Conservation (phyloP, 2,888 invertebrate genomes). For the Ennomos quercinarius region DNA sequence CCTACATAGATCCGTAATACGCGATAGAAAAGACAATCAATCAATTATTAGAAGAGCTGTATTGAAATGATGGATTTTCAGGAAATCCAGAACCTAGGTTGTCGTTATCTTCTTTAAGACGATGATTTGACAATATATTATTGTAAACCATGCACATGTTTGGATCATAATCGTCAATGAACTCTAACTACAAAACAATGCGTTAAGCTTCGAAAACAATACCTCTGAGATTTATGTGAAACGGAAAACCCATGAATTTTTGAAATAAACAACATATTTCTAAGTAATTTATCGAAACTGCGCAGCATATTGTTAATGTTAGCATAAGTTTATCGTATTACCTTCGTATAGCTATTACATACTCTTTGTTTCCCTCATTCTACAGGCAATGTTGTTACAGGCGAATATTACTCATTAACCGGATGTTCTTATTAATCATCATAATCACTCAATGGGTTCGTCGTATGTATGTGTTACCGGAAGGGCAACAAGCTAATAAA, state of each 20-base stretch:
- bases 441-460: too few relatives aligned
- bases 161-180: constrained; percentile 16
- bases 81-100: too few relatives aligned
- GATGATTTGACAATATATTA: neutral
- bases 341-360: too few relatives aligned
- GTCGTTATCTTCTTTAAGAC: too few relatives aligned
- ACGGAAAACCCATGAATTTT: constrained; percentile 25
- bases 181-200: constrained; percentile 12
- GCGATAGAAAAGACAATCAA: too few relatives aligned
- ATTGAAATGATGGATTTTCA: too few relatives aligned
- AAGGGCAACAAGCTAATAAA: too few relatives aligned
- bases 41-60: too few relatives aligned
- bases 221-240: constrained; percentile 5
- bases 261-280: constrained; percentile 27
- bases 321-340: neutral
- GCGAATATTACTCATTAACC: neutral
- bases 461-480: too few relatives aligned
- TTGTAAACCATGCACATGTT: neutral
- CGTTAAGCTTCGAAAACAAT: constrained; percentile 19
- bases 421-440: too few relatives aligned
- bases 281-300: constrained; percentile 11
- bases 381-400: constrained; percentile 1
- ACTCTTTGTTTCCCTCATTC: constrained; percentile 1
- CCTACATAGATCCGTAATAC: too few relatives aligned
- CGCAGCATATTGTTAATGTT: neutral